Evolutionary conservation across 2,113 vertebrate genomes (phyloP).

Genomic region (Glaucomys volans): DNA sequence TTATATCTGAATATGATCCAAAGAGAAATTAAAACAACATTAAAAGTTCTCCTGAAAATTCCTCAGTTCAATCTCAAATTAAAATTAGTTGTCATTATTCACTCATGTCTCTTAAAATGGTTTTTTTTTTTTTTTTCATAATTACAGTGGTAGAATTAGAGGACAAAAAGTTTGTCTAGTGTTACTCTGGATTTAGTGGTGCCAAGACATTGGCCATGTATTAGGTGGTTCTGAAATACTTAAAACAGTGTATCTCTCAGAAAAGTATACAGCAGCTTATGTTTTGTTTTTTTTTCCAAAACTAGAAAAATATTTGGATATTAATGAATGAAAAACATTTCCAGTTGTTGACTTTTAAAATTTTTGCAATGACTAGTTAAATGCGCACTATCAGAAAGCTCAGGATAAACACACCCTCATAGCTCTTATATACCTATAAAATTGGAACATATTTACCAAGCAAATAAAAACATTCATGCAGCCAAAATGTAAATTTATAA

Average conservation of each 20-base stretch:
- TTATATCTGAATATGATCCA: background rate
- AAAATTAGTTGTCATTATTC: background rate
- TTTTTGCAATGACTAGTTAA: conserved; percentile 1
- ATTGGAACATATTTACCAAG: background rate
- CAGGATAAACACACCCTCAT: background rate
- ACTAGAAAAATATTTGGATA: background rate
- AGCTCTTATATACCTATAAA: background rate
- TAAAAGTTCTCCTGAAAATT: conserved; percentile 6
- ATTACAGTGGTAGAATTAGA: background rate
- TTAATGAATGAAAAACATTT: background rate
- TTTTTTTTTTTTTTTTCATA: background rate
- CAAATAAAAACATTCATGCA: background rate
- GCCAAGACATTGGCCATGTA: background rate
- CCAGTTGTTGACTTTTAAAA: background rate
- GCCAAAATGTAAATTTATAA: background rate
- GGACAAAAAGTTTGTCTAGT: background rate
- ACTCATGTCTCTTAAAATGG: background rate
- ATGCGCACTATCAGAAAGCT: background rate
- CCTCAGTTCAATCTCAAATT: background rate
- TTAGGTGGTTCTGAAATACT: background rate
- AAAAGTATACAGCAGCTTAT: background rate
- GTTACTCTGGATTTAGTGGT: background rate
- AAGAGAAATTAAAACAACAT: background rate
- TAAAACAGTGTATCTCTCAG: background rate
- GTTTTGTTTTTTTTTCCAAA: background rate